Conservation (phyloP, 2,888 invertebrate species). For the Arctia plantaginis region DNA sequence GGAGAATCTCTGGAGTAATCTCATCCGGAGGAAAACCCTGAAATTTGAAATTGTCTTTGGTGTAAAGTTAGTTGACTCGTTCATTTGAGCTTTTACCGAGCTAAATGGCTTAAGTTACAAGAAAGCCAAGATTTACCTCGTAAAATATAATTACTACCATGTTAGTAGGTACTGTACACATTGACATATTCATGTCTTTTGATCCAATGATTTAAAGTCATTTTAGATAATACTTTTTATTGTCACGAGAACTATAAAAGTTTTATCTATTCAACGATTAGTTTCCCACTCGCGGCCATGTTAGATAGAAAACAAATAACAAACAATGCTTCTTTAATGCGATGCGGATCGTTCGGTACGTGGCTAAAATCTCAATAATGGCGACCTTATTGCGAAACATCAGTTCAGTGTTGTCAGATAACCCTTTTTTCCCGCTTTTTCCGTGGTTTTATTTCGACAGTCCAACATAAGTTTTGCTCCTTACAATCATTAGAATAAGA, state of each 20-base stretch:
- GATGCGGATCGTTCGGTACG: background rate
- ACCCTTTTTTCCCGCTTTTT: background rate
- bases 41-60: no score
- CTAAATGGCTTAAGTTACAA: no score
- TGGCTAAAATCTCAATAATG: background rate
- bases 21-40: no score
- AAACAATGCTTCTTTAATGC: background rate
- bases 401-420: constrained; percentile 1
- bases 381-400: background rate
- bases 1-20: no score
- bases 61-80: no score
- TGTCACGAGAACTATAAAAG: background rate
- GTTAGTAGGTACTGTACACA: background rate
- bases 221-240: background rate
- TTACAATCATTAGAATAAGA: no score
- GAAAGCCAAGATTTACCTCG: no score
- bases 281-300: background rate
- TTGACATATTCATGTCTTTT: background rate
- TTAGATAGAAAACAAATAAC: background rate
- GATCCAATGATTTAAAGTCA: background rate
- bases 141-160: background rate
- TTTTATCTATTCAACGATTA: background rate
- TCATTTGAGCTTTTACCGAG: no score
- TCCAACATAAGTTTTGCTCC: background rate
- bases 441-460: background rate